Evolutionary conservation across 37 sponge, comb jelly and placozoan genomes (phyloP).

Genomic region (Cliona cf. orientalis): DNA sequence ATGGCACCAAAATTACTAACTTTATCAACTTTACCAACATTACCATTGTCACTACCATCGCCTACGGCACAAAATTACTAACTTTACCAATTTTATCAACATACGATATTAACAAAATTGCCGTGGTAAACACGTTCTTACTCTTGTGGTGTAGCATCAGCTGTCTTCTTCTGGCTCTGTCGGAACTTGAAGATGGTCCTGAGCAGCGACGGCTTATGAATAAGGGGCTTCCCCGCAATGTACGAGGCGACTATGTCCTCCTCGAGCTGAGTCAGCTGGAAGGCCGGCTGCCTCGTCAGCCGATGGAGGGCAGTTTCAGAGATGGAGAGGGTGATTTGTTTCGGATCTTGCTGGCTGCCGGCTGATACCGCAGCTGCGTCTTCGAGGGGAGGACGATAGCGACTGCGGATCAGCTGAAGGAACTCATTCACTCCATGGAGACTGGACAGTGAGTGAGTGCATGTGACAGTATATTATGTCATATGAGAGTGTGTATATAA

Average conservation of each 20-base stretch:
- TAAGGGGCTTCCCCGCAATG: constrained; percentile 76
- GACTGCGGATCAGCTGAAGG: constrained; percentile 67
- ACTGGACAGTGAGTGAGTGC: constrained; percentile 11
- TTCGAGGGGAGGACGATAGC: constrained; percentile 9
- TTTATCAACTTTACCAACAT: no score
- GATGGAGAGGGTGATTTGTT: background rate
- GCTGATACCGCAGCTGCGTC: background rate
- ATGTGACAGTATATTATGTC: no score
- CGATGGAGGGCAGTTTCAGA: background rate
- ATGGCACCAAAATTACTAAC: no score
- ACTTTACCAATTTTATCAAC: no score
- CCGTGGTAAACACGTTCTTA: no score
- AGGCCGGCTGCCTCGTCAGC: constrained; percentile 1
- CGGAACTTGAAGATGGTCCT: constrained; percentile 71
- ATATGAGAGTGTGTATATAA: no score
- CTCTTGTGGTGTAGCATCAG: background rate
- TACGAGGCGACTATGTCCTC: constrained; percentile 63
- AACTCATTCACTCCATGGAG: constrained; percentile 53
- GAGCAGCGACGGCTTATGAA: constrained; percentile 12
- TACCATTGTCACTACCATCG: no score
- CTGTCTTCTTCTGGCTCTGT: background rate
- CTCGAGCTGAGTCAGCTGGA: constrained; percentile 62
- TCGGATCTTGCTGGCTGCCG: background rate
- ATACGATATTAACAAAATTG: no score
- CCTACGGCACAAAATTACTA: no score